A percentile compares a stretch with the other conserved stretches of the same genome.
phyloP scores from a whole-genome alignment of 2,113 vertebrate genomes.

The Gobius niger region DNA sequence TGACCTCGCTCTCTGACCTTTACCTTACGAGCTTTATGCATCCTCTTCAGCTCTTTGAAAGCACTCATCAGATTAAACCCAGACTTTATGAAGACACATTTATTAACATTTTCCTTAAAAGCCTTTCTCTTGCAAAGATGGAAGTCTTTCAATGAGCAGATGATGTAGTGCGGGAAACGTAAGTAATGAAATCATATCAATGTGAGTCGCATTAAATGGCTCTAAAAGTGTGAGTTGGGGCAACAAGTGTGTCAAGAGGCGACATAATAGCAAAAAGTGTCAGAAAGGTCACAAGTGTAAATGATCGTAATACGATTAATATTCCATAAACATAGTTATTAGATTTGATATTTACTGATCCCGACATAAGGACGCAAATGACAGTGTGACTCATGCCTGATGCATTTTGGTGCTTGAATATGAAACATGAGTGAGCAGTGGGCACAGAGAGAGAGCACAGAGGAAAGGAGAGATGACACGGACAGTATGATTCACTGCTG shows the following conservation, averaged over 20 bases:
- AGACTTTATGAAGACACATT: too few species aligned
- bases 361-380: conserved; percentile 3
- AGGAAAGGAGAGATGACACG: conserved; percentile 6
- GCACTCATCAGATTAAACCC: neutral
- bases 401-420: conserved; percentile 17
- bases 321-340: neutral
- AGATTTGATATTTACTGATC: conserved; percentile 10
- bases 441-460: conserved; percentile 11
- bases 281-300: neutral
- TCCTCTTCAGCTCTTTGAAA: neutral
- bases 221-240: neutral
- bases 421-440: conserved; percentile 2
- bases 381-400: conserved; percentile 35
- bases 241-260: too few species aligned
- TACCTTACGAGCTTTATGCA: neutral
- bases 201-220: too few species aligned
- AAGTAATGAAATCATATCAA: too few species aligned
- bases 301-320: neutral
- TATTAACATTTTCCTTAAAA: too few species aligned
- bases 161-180: too few species aligned
- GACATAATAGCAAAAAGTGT: too few species aligned
- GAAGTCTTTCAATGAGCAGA: conserved; percentile 29
- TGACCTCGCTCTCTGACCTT: neutral
- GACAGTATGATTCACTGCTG: conserved; percentile 20
- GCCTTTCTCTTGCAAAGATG: conserved; percentile 12